Base-by-base conservation (phyloP, 2,113 vertebrate species). In the Aphelocoma coerulescens region DNA sequence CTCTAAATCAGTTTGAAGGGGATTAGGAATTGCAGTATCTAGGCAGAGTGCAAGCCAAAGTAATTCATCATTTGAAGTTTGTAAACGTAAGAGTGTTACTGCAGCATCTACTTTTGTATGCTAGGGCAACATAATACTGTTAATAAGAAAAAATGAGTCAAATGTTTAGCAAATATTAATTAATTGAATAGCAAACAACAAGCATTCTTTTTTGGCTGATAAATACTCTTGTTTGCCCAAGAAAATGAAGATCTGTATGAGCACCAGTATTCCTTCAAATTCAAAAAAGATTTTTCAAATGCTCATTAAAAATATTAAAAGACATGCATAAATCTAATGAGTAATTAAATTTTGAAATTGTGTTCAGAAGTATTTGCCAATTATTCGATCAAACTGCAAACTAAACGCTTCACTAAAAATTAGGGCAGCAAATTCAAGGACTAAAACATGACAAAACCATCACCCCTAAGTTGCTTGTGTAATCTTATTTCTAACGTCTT, bases 321-420 rank as follows among this genome's bases (percentile, higher is more conserved):
- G 1, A 26, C 21, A 77, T 69, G 55, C 61, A 77, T 59, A 73
- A 93, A 88, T 86, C 24, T 91, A 96, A 95, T 74, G 71, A 90
- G 75, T 61, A 94, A 96, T 91, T 96, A 93, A 63, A 96, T 90
- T 95, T 93, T 86, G 79, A 96, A 96, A 95, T 84, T 92, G 68
- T 97, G 44, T 88, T 93, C 88, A 84, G 27, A 84, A 91, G 52
- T 86, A 91, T 94, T 95, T 94, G 85, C 83, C 85, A 95, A 89
- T 92, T 92, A 93, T 84, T 95, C 1, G 0, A 93, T 95, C 65
- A 81, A 84, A 75, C 35, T 54, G 43, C 19, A 84, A 78, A 81
- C 37, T 58, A 84, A 88, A 93, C 16, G 16, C 5, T 72, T 75
- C 65, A 49, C 76, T 81, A 67, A 94, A 95, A 94, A 85, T 46